Evolutionary conservation across 2,113 vertebrate genomes (phyloP).

Genomic region (Crypturellus undulatus): DNA sequence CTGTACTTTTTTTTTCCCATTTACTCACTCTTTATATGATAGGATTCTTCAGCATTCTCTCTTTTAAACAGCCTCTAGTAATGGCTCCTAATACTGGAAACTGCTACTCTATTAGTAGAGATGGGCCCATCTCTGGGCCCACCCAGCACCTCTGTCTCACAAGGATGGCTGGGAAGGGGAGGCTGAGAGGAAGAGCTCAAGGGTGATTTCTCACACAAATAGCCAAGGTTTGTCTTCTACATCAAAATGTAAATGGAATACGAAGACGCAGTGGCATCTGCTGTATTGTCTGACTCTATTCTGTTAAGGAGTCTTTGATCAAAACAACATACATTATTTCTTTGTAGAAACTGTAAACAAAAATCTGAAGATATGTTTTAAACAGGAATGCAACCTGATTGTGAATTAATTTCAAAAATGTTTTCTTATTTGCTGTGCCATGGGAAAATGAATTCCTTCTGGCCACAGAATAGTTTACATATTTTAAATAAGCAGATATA

Average conservation of each 20-base stretch:
- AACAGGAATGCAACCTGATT: neutral
- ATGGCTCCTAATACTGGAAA: neutral
- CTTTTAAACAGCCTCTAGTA: neutral
- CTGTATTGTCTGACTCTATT: neutral
- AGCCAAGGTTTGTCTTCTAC: conserved; percentile 17
- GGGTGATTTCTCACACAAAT: conserved; percentile 30
- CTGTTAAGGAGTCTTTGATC: conserved; percentile 26
- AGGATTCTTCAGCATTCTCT: neutral
- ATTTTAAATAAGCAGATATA: neutral
- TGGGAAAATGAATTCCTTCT: neutral
- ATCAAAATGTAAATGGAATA: neutral
- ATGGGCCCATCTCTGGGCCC: neutral
- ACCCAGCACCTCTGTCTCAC: neutral
- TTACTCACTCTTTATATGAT: neutral
- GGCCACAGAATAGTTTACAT: neutral
- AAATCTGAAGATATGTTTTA: neutral
- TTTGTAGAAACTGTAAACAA: conserved; percentile 32
- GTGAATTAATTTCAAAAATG: neutral
- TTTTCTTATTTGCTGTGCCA: neutral
- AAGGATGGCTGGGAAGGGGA: neutral
- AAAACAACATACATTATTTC: neutral
- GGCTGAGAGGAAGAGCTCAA: conserved; percentile 39
- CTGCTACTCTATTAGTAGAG: neutral
- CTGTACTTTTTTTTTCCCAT: neutral
- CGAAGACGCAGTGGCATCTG: neutral